Conservation (phyloP, 2,797 vertebrate genomes). For the Characodon lateralis region DNA sequence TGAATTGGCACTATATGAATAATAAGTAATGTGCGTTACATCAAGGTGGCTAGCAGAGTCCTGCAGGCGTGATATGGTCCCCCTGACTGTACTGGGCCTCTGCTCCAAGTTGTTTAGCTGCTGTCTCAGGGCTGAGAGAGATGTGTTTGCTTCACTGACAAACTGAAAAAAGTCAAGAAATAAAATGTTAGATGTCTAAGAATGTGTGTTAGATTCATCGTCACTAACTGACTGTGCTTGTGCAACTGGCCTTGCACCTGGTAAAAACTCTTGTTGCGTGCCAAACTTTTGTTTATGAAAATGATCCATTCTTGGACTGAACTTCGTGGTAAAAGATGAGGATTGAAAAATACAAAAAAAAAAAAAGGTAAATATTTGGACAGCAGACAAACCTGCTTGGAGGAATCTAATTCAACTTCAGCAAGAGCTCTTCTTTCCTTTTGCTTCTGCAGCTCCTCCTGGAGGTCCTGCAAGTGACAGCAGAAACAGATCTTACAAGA, state of each 20-base stretch:
- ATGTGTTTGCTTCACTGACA: constrained; percentile 47
- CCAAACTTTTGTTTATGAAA: too few species aligned
- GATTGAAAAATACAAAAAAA: background rate
- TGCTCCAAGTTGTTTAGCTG: constrained; percentile 34
- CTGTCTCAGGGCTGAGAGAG: constrained; percentile 36
- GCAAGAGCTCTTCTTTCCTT: constrained; percentile 21
- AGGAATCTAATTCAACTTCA: constrained; percentile 31
- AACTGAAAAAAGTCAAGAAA: constrained; percentile 31
- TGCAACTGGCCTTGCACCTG: background rate
- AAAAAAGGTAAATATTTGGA: background rate
- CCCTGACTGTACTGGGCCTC: background rate
- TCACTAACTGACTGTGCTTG: background rate
- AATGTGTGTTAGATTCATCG: background rate
- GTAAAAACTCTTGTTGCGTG: too few species aligned
- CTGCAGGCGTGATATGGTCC: constrained; percentile 36
- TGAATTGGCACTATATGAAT: too few species aligned
- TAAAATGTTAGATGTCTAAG: background rate
- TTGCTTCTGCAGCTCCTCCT: constrained; percentile 36
- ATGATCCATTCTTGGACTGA: background rate
- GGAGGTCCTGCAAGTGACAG: constrained; percentile 46
- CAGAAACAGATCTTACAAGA: background rate
- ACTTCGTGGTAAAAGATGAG: background rate
- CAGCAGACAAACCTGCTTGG: constrained; percentile 45
- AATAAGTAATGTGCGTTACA: constrained; percentile 41
- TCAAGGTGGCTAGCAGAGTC: constrained; percentile 55